These are phyloP conservation scores for Drosophila ustulata DNA, from an alignment of 2,888 invertebrate species.

Conservation along the genomic window DNA sequence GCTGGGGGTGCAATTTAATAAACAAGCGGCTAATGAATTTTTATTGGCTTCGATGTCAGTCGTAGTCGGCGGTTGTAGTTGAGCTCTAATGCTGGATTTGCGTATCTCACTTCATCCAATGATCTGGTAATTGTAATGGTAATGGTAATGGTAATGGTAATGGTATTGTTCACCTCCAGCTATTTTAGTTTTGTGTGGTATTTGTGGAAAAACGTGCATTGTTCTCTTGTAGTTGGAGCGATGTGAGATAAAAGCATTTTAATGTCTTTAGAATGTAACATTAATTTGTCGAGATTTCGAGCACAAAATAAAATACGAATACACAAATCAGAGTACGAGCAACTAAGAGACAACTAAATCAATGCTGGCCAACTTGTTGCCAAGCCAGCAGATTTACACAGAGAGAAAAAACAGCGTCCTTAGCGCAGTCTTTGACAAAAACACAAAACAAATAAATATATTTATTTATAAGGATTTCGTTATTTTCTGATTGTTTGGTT, in stretches of 20 bases:
- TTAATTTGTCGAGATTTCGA: conserved; percentile 27
- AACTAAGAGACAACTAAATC: conserved; percentile 27
- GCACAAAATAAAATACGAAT: conserved; percentile 16
- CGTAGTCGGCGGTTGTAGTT: conserved; percentile 4
- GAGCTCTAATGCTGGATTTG: conserved; percentile 21
- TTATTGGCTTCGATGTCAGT: conserved; percentile 39
- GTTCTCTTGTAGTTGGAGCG: conserved; percentile 18
- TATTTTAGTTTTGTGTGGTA: background rate
- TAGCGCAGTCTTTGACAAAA: background rate
- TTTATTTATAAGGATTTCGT: too few relatives aligned
- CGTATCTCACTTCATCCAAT: conserved; percentile 5
- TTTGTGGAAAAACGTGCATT: conserved; percentile 35
- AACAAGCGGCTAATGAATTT: conserved; percentile 47
- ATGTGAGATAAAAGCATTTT: conserved; percentile 66
- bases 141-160: conserved; percentile 11
- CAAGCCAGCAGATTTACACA: conserved; percentile 9
- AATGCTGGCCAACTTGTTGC: conserved; percentile 11
- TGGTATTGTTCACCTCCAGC: conserved; percentile 5
- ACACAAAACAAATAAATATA: too few relatives aligned
- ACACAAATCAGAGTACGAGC: conserved; percentile 1
- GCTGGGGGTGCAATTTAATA: conserved; percentile 58
- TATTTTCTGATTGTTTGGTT: too few relatives aligned
- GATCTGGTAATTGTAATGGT: conserved; percentile 4
- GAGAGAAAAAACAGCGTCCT: background rate
- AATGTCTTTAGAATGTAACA: conserved; percentile 75